phyloP scores from a whole-genome alignment of 1,140 invertebrate species.

The Odontomachus brunneus region DNA sequence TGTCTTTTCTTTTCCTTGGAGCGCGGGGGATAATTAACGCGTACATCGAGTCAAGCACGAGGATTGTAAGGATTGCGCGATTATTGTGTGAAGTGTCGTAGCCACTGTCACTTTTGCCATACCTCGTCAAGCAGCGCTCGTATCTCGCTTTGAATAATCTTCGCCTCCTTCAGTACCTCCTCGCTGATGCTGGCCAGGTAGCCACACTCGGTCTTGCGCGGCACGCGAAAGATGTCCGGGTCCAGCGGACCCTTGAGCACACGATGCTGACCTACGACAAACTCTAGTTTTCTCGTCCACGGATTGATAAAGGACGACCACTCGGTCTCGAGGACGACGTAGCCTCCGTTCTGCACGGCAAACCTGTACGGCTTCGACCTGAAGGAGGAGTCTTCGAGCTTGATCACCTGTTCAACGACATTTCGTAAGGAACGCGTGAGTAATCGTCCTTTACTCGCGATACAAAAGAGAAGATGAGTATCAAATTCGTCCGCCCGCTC shows the following conservation, averaged over 20 bases:
- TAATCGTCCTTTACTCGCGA: slow-evolving; percentile 6
- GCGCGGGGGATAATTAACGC: no score
- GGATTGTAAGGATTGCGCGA: background rate
- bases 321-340: slow-evolving; percentile 93
- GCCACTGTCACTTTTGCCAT: slow-evolving; percentile 25
- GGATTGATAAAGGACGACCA: slow-evolving; percentile 98
- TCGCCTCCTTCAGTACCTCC: slow-evolving; percentile 87
- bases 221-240: slow-evolving; percentile 89
- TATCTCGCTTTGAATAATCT: slow-evolving; percentile 90
- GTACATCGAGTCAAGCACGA: background rate
- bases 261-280: slow-evolving; percentile 95
- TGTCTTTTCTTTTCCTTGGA: no score
- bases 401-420: slow-evolving; percentile 85
- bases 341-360: slow-evolving; percentile 93
- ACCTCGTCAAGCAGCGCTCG: slow-evolving; percentile 89
- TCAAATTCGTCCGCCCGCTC: background rate
- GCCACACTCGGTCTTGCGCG: slow-evolving; percentile 81
- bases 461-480: no score
- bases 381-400: slow-evolving; percentile 88
- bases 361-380: slow-evolving; percentile 93
- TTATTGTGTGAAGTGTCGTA: no score
- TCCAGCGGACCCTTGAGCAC: slow-evolving; percentile 91
- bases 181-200: slow-evolving; percentile 83
- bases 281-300: slow-evolving; percentile 96
- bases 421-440: slow-evolving; percentile 11